Percentiles rank a stretch among this genome's conserved stretches.
Conservation (phyloP, 2,888 invertebrate species). For the Busseola fusca region DNA sequence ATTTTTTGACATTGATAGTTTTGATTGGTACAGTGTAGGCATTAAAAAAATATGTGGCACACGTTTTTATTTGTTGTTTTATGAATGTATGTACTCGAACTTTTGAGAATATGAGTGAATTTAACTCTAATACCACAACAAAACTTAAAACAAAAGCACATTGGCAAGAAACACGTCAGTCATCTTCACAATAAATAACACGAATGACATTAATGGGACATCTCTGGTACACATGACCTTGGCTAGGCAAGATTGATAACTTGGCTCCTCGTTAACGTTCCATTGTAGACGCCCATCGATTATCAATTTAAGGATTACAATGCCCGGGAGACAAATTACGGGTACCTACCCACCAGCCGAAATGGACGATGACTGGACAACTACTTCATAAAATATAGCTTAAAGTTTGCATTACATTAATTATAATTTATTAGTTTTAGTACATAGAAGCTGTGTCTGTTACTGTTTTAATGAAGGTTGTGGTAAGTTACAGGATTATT, state of each 20-base stretch:
- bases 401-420: slow-evolving; percentile 58
- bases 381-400: slow-evolving; percentile 59
- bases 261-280: slow-evolving; percentile 74
- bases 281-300: slow-evolving; percentile 77
- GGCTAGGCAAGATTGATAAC: slow-evolving; percentile 76
- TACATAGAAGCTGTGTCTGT: slow-evolving; percentile 7
- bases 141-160: slow-evolving; percentile 35
- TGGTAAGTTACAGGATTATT: not conserved
- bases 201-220: slow-evolving; percentile 61
- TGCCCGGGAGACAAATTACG: slow-evolving; percentile 75
- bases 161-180: slow-evolving; percentile 42
- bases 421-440: slow-evolving; percentile 56
- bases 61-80: not conserved
- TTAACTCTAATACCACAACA: not conserved
- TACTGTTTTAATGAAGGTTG: slow-evolving; percentile 2
- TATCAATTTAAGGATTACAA: slow-evolving; percentile 79
- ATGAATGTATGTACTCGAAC: not conserved
- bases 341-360: slow-evolving; percentile 56
- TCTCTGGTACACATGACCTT: slow-evolving; percentile 68
- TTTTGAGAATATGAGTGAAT: not conserved
- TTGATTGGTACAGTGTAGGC: slow-evolving; percentile 38
- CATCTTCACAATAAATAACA: slow-evolving; percentile 50
- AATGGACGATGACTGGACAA: slow-evolving; percentile 67
- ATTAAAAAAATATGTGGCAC: slow-evolving; percentile 9
- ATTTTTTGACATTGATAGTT: slow-evolving; percentile 45